Evolutionary conservation across 2,888 invertebrate species (phyloP), one percentile per base, ranked within the genome.

Genomic region (Campoplex capitator): DNA sequence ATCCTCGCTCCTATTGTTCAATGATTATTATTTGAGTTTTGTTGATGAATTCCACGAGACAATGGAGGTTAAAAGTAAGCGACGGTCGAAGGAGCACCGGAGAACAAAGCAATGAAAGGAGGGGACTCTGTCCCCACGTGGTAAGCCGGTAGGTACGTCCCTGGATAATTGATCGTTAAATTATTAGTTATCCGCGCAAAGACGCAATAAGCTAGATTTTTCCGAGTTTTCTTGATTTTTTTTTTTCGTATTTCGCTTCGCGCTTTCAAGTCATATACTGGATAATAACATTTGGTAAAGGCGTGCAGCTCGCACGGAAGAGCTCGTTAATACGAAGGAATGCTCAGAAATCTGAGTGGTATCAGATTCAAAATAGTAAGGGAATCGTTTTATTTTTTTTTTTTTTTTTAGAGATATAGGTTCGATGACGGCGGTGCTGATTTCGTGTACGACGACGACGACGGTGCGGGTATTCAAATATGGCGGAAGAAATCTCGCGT

Each of bases 401-500:
- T 9, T 51, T 32, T 51, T 48, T 28, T 51, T 71, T 67, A 18
- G 83, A 48, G 71, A 82, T 71, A 84, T 77, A 84, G 77, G 62
- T 65, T 28, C 70, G 79, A 75, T 82, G 82, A 82, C 76, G 76
- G 58, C 48, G 83, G 35, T 62, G 70, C 68, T 83, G 82, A 68
- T 70, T 82, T 45, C 23, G 58, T 42, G 54, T 45, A 71, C 58
- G 62, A 70, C 48, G 62, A 54, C 45, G 56, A 71, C 58, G 62
- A 70, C 48, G 62, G 62, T 54, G 56, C 71, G 70, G 68, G 75
- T 87, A 88, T 92, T 90, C 85, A 89, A 91, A 92, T 90, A 90
- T 91, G 91, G 92, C 90, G 91, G 91, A 91, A 91, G 88, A 85
- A 89, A 85, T 9, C 48, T 88, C 80, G 89, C 86, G 89, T 87